phyloP scores from a whole-genome alignment of 2,888 invertebrate genomes.

The Philopedon plagiatum region DNA sequence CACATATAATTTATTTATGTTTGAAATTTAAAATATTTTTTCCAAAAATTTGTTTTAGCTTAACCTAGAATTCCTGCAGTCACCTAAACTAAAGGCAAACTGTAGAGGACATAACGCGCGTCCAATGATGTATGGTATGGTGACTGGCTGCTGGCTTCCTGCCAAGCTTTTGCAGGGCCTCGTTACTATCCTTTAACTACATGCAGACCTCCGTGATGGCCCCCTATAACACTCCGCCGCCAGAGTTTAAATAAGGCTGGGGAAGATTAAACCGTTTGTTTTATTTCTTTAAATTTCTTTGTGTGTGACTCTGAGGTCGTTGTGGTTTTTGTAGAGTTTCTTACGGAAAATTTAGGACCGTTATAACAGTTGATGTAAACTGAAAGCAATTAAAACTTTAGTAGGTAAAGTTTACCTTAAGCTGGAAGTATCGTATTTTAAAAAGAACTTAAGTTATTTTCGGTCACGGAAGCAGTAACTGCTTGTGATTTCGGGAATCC shows the following conservation, averaged over 20 bases:
- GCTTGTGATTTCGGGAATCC: too few relatives aligned
- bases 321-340: neutral
- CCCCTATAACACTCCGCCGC: conserved; percentile 16
- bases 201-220: conserved; percentile 22
- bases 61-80: conserved; percentile 1
- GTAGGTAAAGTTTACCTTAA: too few relatives aligned
- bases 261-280: conserved; percentile 22
- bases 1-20: too few relatives aligned
- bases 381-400: too few relatives aligned
- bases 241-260: conserved; percentile 7
- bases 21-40: neutral
- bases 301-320: neutral
- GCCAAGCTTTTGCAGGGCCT: conserved; percentile 17
- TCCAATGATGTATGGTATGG: conserved; percentile 15
- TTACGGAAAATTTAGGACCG: neutral
- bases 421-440: too few relatives aligned
- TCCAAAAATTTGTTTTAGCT: neutral
- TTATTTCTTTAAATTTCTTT: conserved; percentile 16
- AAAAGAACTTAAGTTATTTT: too few relatives aligned
- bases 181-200: conserved; percentile 24
- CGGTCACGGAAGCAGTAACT: too few relatives aligned
- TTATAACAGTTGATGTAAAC: neutral
- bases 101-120: conserved; percentile 20
- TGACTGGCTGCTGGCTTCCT: conserved; percentile 17
- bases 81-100: conserved; percentile 11